A percentile compares a stretch with the other conserved stretches of the same genome.
Conservation (phyloP, 1,140 invertebrate species). For the Bombus picipes region DNA sequence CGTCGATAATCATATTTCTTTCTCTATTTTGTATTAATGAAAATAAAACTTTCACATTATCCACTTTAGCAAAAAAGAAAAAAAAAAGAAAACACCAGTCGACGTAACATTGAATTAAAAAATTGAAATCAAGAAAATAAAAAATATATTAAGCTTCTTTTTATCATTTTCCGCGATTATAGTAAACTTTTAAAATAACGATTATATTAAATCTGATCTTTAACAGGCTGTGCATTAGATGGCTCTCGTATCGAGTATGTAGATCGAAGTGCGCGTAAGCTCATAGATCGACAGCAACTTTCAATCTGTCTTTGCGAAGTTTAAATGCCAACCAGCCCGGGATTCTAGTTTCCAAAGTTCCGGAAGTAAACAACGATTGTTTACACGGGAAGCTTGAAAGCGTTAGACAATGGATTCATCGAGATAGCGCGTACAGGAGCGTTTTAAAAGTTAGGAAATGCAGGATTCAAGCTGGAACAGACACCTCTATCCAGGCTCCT, state of each 20-base stretch:
- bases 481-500: too few relatives aligned
- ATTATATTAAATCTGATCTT: background rate
- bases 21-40: background rate
- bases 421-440: background rate
- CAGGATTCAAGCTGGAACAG: too few relatives aligned
- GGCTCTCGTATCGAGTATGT: background rate
- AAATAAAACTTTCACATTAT: background rate
- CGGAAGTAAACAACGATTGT: slow-evolving; percentile 40
- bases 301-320: slow-evolving; percentile 32
- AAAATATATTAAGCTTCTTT: too few relatives aligned
- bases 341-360: slow-evolving; percentile 14
- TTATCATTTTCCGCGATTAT: too few relatives aligned
- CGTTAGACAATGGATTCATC: slow-evolving; percentile 28
- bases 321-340: slow-evolving; percentile 14
- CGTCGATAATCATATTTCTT: background rate
- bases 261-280: background rate
- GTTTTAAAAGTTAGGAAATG: slow-evolving; percentile 7
- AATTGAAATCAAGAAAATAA: too few relatives aligned
- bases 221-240: background rate
- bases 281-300: slow-evolving; percentile 12
- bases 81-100: background rate
- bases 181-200: background rate
- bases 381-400: slow-evolving; percentile 24
- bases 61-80: background rate
- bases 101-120: too few relatives aligned